Base-by-base conservation (phyloP, 1,140 invertebrate species). In the Diorhabda elongata region DNA sequence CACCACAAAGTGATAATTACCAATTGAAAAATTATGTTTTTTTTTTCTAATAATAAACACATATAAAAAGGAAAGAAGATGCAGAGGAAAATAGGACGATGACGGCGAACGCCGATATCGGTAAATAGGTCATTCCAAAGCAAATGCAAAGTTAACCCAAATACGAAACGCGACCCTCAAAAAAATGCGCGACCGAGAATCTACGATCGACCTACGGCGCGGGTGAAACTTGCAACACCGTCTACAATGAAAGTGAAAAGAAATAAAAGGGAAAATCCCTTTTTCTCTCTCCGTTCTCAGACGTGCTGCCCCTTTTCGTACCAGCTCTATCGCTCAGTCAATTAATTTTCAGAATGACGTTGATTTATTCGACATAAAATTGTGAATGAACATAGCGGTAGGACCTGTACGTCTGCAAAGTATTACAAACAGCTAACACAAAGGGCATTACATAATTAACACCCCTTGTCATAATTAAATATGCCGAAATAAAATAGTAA, bases 121-220 rank as follows among this genome's bases (percentile, higher is more conserved):
- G 11, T 44, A 62, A 62, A 62, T 62, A 62, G 61, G 61, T 62
- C 61, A 62, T 11, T 62, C 43, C 7, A 4, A 62, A 44, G n/a
- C 42, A 44, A 62, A 62, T 62, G 61, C 61, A 62, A 62, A 62
- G 42, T 42, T 44, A 62, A 62, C 61, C 61, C 44, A 62, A 62
- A 62, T 62, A 62, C 43, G 61, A n/a, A 62, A 62, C 61, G 61
- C 61, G 44, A 44, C 61, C 44, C n/a, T 8, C 26, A 60, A 62
- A 62, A 44, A 62, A 62, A 42, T 11, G 61, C 44, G 44, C 44
- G 61, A 62, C 61, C 42, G 61, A n/a, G 4, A 52, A 52, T 52
- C 47, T n/a, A 4, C 47, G 6, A 6, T n/a, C 47, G 47, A 52
- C 47, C 47, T 52, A 52, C 47, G 6, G 47, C 4, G 47, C 47